Evolutionary conservation across 1,140 invertebrate genomes (phyloP).

Genomic region (Drosophila orena): DNA sequence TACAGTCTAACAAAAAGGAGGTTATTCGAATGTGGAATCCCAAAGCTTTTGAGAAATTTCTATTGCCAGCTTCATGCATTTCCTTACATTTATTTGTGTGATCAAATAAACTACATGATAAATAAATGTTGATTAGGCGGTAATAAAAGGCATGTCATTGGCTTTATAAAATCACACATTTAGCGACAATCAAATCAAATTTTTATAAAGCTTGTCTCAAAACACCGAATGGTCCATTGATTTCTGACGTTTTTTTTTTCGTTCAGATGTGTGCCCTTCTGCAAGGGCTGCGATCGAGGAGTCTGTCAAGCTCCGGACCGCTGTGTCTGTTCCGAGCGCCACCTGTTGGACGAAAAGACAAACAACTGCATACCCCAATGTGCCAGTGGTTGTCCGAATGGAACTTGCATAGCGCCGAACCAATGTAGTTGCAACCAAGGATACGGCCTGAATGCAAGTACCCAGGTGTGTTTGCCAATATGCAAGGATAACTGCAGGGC

Average conservation of each 20-base stretch:
- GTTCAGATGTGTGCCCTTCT: slow-evolving; percentile 46
- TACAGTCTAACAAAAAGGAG: too few species aligned
- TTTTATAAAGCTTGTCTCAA: too few species aligned
- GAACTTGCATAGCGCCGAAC: slow-evolving; percentile 33
- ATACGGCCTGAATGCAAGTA: slow-evolving; percentile 26
- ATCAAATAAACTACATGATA: too few species aligned
- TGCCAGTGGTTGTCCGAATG: slow-evolving; percentile 42
- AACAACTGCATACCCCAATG: slow-evolving; percentile 54
- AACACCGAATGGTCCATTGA: too few species aligned
- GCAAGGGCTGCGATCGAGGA: slow-evolving; percentile 51
- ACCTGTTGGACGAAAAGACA: slow-evolving; percentile 5
- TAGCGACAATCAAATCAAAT: too few species aligned
- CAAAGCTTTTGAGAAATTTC: too few species aligned
- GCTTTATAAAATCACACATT: too few species aligned
- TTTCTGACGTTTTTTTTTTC: not conserved
- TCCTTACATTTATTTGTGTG: too few species aligned
- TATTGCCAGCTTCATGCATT: too few species aligned
- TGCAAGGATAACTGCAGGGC: slow-evolving; percentile 28
- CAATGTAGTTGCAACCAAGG: slow-evolving; percentile 47
- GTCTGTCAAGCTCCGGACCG: slow-evolving; percentile 19
- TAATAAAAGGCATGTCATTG: too few species aligned
- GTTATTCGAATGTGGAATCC: too few species aligned
- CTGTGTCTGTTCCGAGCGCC: slow-evolving; percentile 21
- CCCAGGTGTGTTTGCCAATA: slow-evolving; percentile 34
- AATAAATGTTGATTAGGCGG: too few species aligned